phyloP scores from a whole-genome alignment of 1,140 invertebrate species.

The Drosophila nebulosa region DNA sequence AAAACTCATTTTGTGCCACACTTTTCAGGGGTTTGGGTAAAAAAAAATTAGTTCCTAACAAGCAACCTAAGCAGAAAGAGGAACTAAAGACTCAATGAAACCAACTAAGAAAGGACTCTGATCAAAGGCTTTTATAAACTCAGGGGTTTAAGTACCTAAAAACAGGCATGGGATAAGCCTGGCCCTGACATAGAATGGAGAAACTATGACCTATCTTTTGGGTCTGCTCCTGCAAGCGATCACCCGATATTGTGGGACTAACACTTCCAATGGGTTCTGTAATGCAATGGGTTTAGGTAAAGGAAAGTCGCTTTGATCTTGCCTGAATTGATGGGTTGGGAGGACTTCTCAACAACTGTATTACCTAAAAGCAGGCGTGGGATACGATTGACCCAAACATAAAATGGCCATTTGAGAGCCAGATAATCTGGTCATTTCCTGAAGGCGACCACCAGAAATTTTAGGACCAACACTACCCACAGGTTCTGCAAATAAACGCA shows the following conservation, averaged over 20 bases:
- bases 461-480: constrained; percentile 86
- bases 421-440: constrained; percentile 69
- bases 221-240: constrained; percentile 82
- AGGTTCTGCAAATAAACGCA: constrained; percentile 82
- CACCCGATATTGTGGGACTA: constrained; percentile 84
- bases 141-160: constrained; percentile 83
- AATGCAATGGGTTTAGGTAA: constrained; percentile 3
- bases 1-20: constrained; percentile 50
- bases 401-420: constrained; percentile 81
- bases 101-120: constrained; percentile 84
- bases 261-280: constrained; percentile 87
- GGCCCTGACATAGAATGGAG: constrained; percentile 84
- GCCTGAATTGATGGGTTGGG: neutral
- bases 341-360: constrained; percentile 27
- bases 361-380: constrained; percentile 83
- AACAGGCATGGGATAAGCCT: constrained; percentile 84
- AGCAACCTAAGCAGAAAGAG: constrained; percentile 84
- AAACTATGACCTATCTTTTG: constrained; percentile 77
- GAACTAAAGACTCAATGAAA: too few species aligned
- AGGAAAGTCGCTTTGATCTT: neutral
- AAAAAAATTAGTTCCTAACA: constrained; percentile 24
- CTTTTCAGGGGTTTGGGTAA: constrained; percentile 7
- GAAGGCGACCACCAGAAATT: constrained; percentile 76
- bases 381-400: constrained; percentile 84
- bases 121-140: constrained; percentile 35